Base-by-base conservation (phyloP, 2,888 invertebrate genomes). In the Ormyrus rosae region DNA sequence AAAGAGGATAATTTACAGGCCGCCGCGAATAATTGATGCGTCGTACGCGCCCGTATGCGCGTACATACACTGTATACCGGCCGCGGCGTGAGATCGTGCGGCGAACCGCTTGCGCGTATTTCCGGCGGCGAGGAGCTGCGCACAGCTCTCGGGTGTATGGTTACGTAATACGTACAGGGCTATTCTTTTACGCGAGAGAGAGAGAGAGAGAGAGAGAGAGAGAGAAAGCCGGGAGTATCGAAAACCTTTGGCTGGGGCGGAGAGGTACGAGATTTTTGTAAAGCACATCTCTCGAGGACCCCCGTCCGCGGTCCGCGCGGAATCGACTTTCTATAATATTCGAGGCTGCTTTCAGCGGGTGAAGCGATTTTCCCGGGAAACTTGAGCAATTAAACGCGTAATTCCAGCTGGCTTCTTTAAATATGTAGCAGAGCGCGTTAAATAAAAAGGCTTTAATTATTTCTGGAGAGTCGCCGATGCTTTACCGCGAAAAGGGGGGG, bases 31-130 rank as follows among this genome's bases (percentile, higher is more conserved):
- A 75, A 75, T 75, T 67, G 65, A 67, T 3, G 50, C 8, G 56
- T 53, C 48, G 61, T 13, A 11, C 34, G n/a, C 48, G 46, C 3
- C 56, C 19, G n/a, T 51, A 34, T 72, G 51, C 5, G 10, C 50
- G 13, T 13, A 46, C 0, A 34, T 11, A 55, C 6, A 61, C n/a
- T 45, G 6, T 11, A 19, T 6, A 53, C 13, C 55, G 53, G 8
- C 73, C n/a, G 68, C 61, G 51, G 19, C 80, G 76, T 67, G 71
- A 76, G 61, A 76, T 72, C 68, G 68, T 72, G 76, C 60, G 72
- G 68, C 48, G 10, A 76, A 56, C 76, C 67, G 34, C 61, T 53
- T 53, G 34, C 10, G 77, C 5, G 71, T 51, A 50, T 67, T 76
- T 75, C 75, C 71, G 76, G 68, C 55, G 19, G 7, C 58, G 55